Evolutionary conservation across 2,888 invertebrate genomes (phyloP), one percentile per base, ranked within the genome.

Genomic region (Sinopyrophorus schimmeli): DNA sequence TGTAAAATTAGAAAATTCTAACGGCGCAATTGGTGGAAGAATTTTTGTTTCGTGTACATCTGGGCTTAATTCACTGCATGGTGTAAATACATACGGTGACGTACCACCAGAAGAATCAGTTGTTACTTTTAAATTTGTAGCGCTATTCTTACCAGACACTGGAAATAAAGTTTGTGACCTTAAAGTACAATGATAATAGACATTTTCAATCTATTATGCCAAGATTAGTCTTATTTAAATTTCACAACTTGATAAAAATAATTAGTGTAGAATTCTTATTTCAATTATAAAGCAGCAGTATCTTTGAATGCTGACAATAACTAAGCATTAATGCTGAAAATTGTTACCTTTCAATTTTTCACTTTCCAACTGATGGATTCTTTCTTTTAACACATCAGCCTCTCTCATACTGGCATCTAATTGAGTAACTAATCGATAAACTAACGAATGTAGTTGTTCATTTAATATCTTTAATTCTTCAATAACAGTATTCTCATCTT

Each of bases 391-490:
- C 38, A 76, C 74, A 39, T 76, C 76, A 46, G 82, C 81, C 68
- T 86, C 84, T 66, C 78, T 79, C 62, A 82, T 81, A 44, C 82
- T 77, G n/a, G 80, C 76, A 63, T 86, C 85, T 16, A 86, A 71
- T 66, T 86, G 82, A 32, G 78, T 71, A 7, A 86, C 76, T 38
- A 86, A 71, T 64, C 80, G 79, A 54, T 80, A 80, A 5, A 81
- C 76, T 6, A 80, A 69, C 10, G 72, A 71, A 53, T 83, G 78
- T 31, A 86, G 68, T 62, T 83, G 83, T 49, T 79, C 78, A 64
- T 83, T 86, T 5, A 84, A 71, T 31, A 79, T 81, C 65, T 80
- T 79, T 27, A 86, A 69, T 67, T 87, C 86, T 68, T 86, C 86
- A 32, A 86, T 78, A 28, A 85, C 80, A 15, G 75, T 77, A 39